These are phyloP conservation scores for Dicerorhinus sumatrensis DNA, from an alignment of 2,113 vertebrate genomes.

Conservation along the genomic window DNA sequence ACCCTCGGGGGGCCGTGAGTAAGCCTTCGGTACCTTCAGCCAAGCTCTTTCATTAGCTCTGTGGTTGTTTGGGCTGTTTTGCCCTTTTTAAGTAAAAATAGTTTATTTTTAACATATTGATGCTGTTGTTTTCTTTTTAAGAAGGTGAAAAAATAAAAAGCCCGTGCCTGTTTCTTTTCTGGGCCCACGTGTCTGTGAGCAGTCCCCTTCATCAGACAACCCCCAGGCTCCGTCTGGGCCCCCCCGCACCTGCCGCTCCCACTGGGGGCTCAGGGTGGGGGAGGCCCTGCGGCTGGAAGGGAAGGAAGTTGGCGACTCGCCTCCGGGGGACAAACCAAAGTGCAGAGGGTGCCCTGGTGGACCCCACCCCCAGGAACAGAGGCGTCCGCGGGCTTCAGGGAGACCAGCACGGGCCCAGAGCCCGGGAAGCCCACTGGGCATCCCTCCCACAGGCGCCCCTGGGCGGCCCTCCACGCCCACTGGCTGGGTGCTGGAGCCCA, in stretches of 20 bases:
- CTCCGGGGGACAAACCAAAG: not conserved
- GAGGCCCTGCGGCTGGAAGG: not conserved
- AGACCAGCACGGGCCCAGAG: rapidly evolving
- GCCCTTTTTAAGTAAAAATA: conserved; percentile 78
- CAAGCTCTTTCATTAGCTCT: conserved; percentile 16
- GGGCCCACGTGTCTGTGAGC: not conserved
- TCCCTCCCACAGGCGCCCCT: rapidly evolving
- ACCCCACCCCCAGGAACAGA: not conserved
- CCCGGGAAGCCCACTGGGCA: rapidly evolving
- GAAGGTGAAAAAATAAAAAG: conserved; percentile 49
- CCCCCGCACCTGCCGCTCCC: rapidly evolving
- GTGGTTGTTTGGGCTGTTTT: conserved; percentile 53
- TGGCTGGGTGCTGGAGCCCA: rapidly evolving
- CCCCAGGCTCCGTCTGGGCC: not conserved
- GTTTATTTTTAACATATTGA: conserved; percentile 71
- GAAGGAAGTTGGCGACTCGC: rapidly evolving
- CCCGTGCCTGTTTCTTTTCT: conserved; percentile 11
- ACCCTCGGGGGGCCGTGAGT: not conserved
- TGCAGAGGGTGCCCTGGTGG: rapidly evolving
- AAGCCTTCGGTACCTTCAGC: not conserved
- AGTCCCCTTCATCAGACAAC: not conserved
- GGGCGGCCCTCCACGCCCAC: not conserved
- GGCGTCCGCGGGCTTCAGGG: rapidly evolving
- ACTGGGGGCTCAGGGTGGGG: rapidly evolving
- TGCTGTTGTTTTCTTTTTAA: conserved; percentile 61